A percentile compares a stretch with the other conserved stretches of the same genome.
phyloP scores from a whole-genome alignment of 2,888 invertebrate genomes.

The Drosophila seclusa region DNA sequence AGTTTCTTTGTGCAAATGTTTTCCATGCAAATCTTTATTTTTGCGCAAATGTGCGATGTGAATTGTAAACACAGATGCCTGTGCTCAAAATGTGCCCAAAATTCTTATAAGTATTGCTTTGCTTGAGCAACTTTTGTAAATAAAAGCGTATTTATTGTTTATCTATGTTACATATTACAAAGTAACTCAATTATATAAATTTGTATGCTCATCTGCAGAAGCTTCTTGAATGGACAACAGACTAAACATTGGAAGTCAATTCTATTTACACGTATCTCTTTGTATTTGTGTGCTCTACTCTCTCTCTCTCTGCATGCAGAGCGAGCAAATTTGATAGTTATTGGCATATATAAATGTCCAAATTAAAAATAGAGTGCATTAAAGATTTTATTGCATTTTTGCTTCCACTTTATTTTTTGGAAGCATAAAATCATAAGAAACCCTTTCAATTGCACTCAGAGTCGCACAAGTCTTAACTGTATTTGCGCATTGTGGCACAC shows the following conservation, averaged over 20 bases:
- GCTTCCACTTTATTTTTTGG: background rate
- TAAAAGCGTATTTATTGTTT: background rate
- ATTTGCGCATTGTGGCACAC: conserved; percentile 41
- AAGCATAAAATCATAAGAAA: background rate
- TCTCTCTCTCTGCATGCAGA: background rate
- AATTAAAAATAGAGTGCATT: background rate
- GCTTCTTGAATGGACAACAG: background rate
- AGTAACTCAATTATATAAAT: background rate
- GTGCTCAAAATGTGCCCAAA: background rate
- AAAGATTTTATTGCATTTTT: background rate
- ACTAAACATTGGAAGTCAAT: background rate
- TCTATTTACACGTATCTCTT: background rate
- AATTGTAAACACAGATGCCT: conserved; percentile 11
- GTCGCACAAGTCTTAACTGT: background rate
- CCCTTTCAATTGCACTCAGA: conserved; percentile 1
- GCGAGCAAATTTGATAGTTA: background rate
- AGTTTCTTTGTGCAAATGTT: conserved; percentile 23
- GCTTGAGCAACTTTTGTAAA: background rate
- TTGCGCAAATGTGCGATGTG: conserved; percentile 15
- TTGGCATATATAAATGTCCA: background rate
- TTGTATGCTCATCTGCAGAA: background rate
- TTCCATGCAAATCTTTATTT: conserved; percentile 1
- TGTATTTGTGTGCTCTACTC: background rate
- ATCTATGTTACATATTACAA: background rate
- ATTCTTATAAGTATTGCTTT: background rate